Evolutionary conservation across 1,140 invertebrate genomes (phyloP).

Genomic region (Centruroides sculpturatus): DNA sequence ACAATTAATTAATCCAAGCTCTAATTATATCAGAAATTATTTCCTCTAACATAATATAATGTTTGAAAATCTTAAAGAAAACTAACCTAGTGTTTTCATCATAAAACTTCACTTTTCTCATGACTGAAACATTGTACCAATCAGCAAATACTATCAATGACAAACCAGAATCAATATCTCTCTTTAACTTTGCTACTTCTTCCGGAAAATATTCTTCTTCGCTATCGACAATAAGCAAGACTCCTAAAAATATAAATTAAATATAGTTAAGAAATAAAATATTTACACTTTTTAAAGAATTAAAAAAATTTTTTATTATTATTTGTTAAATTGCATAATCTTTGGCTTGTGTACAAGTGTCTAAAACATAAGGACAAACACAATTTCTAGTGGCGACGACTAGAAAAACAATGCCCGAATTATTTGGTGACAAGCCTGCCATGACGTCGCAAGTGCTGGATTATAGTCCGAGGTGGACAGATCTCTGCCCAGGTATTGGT

Average conservation of each 20-base stretch:
- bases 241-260: slow-evolving; percentile 11
- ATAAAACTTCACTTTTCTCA: slow-evolving; percentile 92
- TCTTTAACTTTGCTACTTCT: slow-evolving; percentile 70
- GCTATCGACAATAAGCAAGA: slow-evolving; percentile 76
- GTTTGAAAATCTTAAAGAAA: not conserved
- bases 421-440: too few species aligned
- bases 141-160: slow-evolving; percentile 86
- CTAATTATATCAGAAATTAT: not conserved
- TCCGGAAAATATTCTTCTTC: slow-evolving; percentile 93
- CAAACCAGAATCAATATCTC: slow-evolving; percentile 63
- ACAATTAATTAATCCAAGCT: too few species aligned
- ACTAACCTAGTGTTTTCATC: slow-evolving; percentile 75
- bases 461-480: too few species aligned
- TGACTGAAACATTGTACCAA: slow-evolving; percentile 91
- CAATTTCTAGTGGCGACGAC: too few species aligned
- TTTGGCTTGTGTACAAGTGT: too few species aligned
- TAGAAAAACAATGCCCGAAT: too few species aligned
- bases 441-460: too few species aligned
- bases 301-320: not conserved
- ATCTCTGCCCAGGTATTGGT: too few species aligned
- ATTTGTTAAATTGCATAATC: not conserved
- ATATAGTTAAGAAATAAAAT: not conserved
- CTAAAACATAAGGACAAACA: too few species aligned
- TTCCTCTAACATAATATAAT: not conserved
- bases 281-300: too few species aligned